Evolutionary conservation across 64 coral and sea anemone genomes (phyloP).

Genomic region (Montipora foliosa): DNA sequence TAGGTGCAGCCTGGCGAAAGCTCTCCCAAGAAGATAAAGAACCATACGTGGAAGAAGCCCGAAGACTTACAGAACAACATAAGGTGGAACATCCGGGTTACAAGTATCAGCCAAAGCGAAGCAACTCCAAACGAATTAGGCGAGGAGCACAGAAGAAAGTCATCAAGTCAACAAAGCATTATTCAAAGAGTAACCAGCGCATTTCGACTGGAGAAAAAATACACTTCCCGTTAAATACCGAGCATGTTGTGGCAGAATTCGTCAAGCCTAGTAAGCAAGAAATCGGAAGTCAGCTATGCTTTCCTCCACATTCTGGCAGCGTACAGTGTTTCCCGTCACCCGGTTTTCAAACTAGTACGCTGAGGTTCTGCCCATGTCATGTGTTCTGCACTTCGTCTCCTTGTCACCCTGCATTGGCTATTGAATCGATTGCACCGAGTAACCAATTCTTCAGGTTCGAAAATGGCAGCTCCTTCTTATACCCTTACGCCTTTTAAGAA

Average conservation of each 20-base stretch:
- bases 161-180: background rate
- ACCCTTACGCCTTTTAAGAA: background rate
- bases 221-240: slow-evolving; percentile 3
- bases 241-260: background rate
- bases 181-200: background rate
- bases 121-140: slow-evolving; percentile 25
- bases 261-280: background rate
- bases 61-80: slow-evolving; percentile 70
- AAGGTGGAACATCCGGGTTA: slow-evolving; percentile 84
- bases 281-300: background rate
- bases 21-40: slow-evolving; percentile 82
- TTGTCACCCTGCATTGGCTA: background rate
- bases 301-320: background rate
- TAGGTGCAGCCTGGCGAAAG: slow-evolving; percentile 81
- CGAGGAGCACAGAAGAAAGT: slow-evolving; percentile 25
- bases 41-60: slow-evolving; percentile 88
- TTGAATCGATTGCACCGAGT: background rate
- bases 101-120: slow-evolving; percentile 83
- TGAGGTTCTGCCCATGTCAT: slow-evolving; percentile 9
- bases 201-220: slow-evolving; percentile 5
- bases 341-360: background rate
- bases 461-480: background rate
- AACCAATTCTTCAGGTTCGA: background rate
- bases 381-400: background rate
- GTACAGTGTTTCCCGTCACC: background rate